A percentile compares a stretch with the other conserved stretches of the same genome.
Conservation (phyloP, 2,113 vertebrate genomes). For the Herpetotheres cachinnans region DNA sequence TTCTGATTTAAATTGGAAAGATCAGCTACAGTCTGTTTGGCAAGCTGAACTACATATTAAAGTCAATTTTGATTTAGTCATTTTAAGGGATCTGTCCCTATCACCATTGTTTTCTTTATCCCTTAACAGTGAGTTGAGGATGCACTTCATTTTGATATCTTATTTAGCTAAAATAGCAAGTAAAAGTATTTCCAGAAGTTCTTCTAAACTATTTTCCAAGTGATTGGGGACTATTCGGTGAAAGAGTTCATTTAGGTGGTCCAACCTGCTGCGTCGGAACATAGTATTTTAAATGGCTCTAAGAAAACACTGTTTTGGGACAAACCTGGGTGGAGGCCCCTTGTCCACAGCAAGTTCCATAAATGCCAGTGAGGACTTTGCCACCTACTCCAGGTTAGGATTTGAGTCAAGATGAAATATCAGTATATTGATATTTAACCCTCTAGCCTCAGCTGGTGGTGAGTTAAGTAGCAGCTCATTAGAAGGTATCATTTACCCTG, state of each 20-base stretch:
- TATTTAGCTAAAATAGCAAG: conserved; percentile 6
- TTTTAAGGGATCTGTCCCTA: conserved; percentile 11
- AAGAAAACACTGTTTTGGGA: not conserved
- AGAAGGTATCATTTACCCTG: not conserved
- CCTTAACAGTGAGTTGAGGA: not conserved
- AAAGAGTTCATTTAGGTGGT: not conserved
- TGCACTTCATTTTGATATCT: not conserved
- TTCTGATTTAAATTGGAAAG: conserved; percentile 43
- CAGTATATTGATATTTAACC: not conserved
- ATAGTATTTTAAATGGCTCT: not conserved
- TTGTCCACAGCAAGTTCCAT: not conserved
- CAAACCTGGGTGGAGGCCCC: not conserved
- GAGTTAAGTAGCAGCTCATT: not conserved
- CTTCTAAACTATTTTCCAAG: not conserved
- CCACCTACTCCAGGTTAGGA: not conserved
- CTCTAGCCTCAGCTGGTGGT: not conserved
- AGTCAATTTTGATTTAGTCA: conserved; percentile 50
- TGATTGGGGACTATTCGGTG: not conserved
- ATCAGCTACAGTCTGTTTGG: conserved; percentile 27
- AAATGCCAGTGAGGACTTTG: not conserved
- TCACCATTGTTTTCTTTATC: not conserved
- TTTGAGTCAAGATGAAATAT: not conserved
- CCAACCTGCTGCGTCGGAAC: not conserved
- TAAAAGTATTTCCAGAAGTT: not conserved
- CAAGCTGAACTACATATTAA: not conserved